Evolutionary conservation across 2,113 vertebrate species (phyloP), one percentile per base, ranked within the genome.

Genomic region (Corynorhinus townsendii): DNA sequence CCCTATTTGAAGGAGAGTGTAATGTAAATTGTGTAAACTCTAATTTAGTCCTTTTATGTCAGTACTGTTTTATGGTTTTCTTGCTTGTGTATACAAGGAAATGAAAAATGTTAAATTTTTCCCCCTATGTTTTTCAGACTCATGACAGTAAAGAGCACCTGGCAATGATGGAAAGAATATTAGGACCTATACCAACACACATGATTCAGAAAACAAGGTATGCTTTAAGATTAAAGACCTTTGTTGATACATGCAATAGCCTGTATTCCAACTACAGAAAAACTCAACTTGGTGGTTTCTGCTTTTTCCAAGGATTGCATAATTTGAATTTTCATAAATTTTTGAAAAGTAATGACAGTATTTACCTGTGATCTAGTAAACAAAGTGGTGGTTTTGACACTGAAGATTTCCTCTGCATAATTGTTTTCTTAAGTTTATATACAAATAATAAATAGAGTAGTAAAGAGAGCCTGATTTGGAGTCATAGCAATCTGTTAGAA

Each of bases 151-250:
- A 99, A 97, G 99, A 99, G 91, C 99, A 99, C 92, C 97, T 99
- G n/a, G 99, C 99, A 77, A 99, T 99, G 99, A 99, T 99, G 99
- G 99, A 99, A 96, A 98, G 99, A 95, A 99, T 99, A 84, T 96
- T 99, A 49, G 99, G 99, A 52, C 99, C 99, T 72, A 98, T 99
- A 91, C 99, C 99, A 40, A 12, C 98, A 83, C 98, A 99, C 87
- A 99, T 99, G 96, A 99, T 99, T 95, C 99, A 99, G 98, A 99
- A 99, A 98, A 99, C 99, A 64, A 99, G 98, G 99, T 99, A 97
- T 47, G 97, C 64, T n/a, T 45, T 56, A 77, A 72, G 26, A 68
- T 26, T 43, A 52, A 33, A 79, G 64, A 16, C 52, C 30, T 93
- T 72, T 19, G 2, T 35, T 91, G 33, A n/a, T 64, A 1, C 2